Evolutionary conservation across 2,113 vertebrate genomes (phyloP), one percentile per base, ranked within the genome.

Genomic region (Equus quagga): DNA sequence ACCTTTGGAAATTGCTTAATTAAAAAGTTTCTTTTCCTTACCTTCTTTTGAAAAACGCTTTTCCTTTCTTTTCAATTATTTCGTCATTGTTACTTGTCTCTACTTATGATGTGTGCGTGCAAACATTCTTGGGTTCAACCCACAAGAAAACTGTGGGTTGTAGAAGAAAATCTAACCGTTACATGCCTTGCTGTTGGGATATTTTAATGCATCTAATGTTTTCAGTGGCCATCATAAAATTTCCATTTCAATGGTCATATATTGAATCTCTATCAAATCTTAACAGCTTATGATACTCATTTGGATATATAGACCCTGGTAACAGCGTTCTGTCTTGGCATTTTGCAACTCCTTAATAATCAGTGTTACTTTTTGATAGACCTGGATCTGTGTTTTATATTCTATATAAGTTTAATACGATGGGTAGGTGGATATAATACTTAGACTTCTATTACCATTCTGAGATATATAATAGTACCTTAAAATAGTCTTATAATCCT

Each of bases 1-100:
- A 24, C 33, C 31, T 91, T 91, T 65, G 69, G 26, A 83, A 96
- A 51, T 56, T 91, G 8, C 76, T 65, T 78, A 83, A 93, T 41
- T 91, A 70, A 82, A 76, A 90, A 14, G 24, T 64, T 87, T 91
- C 12, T 56, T 78, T 91, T 95, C n/a, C 51, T 87, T 8, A 46
- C 8, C 19, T 64, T 73, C 51, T 46, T 81, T 69, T 72, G 54
- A 69, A 83, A 95, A 76, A 28, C 3, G 83, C 21, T 33, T 93
- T 49, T 80, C 23, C 15, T 81, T 64, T 79, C 60, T 94, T 31
- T 62, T 70, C 33, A 15, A 31, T 84, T 70, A 4, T 23, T 82
- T 96, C 28, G 19, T 58, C 4, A 70, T 28, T 60, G 33, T 75
- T 89, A 54, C 44, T 91, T 84, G 31, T 81, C 75, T 49, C 31